Evolutionary conservation across 2,888 invertebrate species (phyloP), one percentile per base, ranked within the genome.

Genomic region (Asteroscopus sphinx): DNA sequence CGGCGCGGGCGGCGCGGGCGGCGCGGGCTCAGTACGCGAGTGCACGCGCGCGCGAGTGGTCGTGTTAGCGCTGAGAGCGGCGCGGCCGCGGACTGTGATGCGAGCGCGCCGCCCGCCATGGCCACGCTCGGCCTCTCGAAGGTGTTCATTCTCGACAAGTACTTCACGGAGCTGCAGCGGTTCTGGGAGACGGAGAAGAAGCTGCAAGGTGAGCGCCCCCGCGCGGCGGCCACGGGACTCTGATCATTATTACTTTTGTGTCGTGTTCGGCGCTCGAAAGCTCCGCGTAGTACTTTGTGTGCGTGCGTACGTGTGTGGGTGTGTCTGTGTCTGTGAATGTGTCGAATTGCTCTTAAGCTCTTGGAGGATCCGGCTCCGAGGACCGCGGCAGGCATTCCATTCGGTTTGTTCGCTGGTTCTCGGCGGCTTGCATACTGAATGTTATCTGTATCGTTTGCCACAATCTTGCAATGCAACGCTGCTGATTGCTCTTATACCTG

Each of bases 121-220:
- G 98, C 98, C 96, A 98, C 98, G 94, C 96, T 98, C 95, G 98
- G 98, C 95, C 97, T 98, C 85, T 98, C 98, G 90, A 98, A 98
- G 96, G 98, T 98, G 94, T 98, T 98, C 96, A 98, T 98, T 92
- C 96, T 98, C 96, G 98, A 98, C 96, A 98, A 98, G 94, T 98
- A 98, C 95, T 98, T 98, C 95, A 98, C 98, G 78, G 98, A 98
- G 95, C 95, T 99, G 93, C 98, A 98, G 92, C 98, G 98, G 95
- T 98, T 98, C 95, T 98, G 98, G 98, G 98, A 98, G 95, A 98
- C 98, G 68, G 99, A 99, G 94, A 98, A 98, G 95, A 98, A 98
- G 95, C 95, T 98, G 87, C 97, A 98, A 96, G 99, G 99, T 98
- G 96, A 96, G 96, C 83, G 77, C 67, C 67, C 65, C 65, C 57